A percentile compares a stretch with the other conserved stretches of the same genome.
Evolutionary conservation across 2,797 vertebrate genomes (phyloP).

Genomic region (Gadopsis bispinosus): DNA sequence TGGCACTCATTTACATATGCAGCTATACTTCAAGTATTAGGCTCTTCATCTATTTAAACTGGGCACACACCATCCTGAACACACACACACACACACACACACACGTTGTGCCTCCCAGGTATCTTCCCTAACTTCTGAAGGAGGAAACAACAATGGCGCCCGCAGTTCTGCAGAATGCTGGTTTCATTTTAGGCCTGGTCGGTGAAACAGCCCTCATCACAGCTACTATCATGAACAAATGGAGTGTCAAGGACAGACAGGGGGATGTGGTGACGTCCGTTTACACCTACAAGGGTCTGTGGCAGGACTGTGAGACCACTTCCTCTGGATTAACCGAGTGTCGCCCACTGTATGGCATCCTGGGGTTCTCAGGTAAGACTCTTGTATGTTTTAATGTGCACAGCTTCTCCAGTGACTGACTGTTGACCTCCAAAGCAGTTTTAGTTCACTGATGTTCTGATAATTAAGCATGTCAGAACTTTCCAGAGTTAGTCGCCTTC

Average conservation of each 20-base stretch:
- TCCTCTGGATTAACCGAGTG: constrained; percentile 91
- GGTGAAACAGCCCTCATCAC: constrained; percentile 87
- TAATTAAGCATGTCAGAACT: neutral
- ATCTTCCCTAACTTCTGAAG: constrained; percentile 10
- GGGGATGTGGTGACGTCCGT: constrained; percentile 87
- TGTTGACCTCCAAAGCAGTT: neutral
- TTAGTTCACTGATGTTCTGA: neutral
- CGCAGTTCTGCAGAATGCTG: constrained; percentile 87
- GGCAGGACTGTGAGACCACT: constrained; percentile 90
- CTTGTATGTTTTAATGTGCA: neutral
- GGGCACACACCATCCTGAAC: neutral
- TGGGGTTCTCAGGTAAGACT: constrained; percentile 90
- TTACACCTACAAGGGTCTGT: constrained; percentile 92
- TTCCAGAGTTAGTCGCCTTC: neutral
- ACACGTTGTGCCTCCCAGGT: neutral
- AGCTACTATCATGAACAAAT: constrained; percentile 89
- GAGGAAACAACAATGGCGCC: constrained; percentile 84
- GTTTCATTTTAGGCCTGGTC: constrained; percentile 86
- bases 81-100: neutral
- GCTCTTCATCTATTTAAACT: neutral
- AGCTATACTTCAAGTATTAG: neutral
- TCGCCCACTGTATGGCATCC: constrained; percentile 89
- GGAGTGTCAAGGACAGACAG: constrained; percentile 90
- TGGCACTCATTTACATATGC: neutral
- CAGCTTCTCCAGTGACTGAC: neutral